Base-by-base conservation (phyloP, 2,888 invertebrate species). In the Malthinus flaveolus region DNA sequence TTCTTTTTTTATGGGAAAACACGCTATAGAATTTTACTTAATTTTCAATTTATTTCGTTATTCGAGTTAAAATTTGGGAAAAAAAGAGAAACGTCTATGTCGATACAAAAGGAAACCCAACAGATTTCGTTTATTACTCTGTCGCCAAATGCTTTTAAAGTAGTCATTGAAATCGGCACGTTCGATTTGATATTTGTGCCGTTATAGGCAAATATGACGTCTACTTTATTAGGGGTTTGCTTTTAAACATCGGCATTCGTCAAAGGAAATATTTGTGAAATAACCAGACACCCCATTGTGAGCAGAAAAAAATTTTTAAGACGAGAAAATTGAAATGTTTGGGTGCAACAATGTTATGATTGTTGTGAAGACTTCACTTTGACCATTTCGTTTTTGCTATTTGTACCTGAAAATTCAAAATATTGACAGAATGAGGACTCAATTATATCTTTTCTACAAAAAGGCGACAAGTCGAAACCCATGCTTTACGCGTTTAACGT, bases 111-210 rank as follows among this genome's bases (percentile, higher is more conserved):
- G 39, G 12, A 15, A 42, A 23, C 39, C 15, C 12, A 33, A 31
- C 23, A 23, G 34, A 33, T 32, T 39, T 50, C 31, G 34, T 59
- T 59, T 59, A 55, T 46, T 48, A 49, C 50, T 32, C 55, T 59
- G 59, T 59, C 59, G 59, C 55, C 59, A 59, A 47, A 55, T 55
- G 55, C 55, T 59, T 59, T 59, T 59, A 59, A 53, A 55, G 55
- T 44, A 55, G 50, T 23, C 54, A 51, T 62, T 53, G 62, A 63
- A 62, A 55, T 61, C 66, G 66, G 63, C 62, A 60, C 56, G 60
- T 60, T 32, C 57, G 56, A 64, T 62, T 66, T 61, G 58, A 61
- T 59, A 62, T 23, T 23, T 23, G 56, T 61, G 57, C 61, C 64
- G 66, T 66, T 66, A 64, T 53, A 55, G 48, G 59, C 54, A 60